These are phyloP conservation scores for Phalacrocorax brasilianus DNA, from an alignment of 2,113 vertebrate genomes.

Conservation along the genomic window DNA sequence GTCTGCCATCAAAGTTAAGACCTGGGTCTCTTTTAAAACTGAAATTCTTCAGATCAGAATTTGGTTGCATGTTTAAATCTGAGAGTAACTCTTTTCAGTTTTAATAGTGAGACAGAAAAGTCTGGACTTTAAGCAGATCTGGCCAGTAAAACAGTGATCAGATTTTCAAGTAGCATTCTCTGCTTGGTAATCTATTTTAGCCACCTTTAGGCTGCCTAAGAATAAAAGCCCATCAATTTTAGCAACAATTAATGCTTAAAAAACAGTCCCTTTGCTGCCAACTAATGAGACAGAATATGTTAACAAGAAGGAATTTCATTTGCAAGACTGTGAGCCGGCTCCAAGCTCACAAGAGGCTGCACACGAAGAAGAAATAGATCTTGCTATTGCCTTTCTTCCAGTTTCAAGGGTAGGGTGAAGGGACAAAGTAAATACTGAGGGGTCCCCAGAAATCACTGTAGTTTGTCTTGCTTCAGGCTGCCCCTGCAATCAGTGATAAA, in stretches of 20 bases:
- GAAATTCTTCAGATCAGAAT: neutral
- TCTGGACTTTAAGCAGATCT: neutral
- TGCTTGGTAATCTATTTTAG: constrained; percentile 15
- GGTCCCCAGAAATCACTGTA: neutral
- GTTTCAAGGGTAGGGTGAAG: neutral
- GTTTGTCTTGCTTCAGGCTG: neutral
- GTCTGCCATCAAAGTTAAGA: neutral
- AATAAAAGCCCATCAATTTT: constrained; percentile 9
- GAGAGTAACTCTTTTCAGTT: neutral
- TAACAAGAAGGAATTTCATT: constrained; percentile 11
- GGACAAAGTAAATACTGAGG: neutral
- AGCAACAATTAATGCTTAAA: neutral
- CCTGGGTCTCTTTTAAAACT: neutral
- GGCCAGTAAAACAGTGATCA: neutral
- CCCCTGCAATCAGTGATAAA: neutral
- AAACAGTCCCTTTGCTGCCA: neutral
- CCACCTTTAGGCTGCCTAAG: constrained; percentile 15
- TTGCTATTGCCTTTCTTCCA: neutral
- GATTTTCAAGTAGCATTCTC: neutral
- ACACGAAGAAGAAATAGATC: neutral
- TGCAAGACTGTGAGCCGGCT: neutral
- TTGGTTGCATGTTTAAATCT: neutral
- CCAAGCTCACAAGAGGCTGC: neutral
- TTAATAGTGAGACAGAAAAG: neutral
- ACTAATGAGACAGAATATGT: constrained; percentile 5